Conservation (phyloP, 2,888 invertebrate species). For the Cryptophagus acutangulus region DNA sequence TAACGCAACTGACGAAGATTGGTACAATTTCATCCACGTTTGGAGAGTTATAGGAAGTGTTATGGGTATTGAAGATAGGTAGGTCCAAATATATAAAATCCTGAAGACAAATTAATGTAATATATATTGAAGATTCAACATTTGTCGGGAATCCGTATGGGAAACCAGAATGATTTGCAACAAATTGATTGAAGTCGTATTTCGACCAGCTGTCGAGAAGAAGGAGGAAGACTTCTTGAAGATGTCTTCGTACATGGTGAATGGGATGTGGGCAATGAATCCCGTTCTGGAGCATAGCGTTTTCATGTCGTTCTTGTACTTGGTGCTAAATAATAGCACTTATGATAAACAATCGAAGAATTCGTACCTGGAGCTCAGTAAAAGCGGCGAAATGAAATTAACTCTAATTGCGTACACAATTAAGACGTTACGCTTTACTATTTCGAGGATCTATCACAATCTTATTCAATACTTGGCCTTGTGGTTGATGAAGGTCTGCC, state of each 20-base stretch:
- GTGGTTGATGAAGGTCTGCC: conserved; percentile 61
- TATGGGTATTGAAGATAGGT: conserved; percentile 79
- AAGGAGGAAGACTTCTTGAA: conserved; percentile 59
- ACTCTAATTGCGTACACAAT: no score
- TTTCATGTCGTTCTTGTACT: conserved; percentile 49
- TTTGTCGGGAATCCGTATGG: conserved; percentile 59
- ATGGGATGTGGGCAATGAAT: conserved; percentile 66
- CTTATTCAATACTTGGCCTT: conserved; percentile 54
- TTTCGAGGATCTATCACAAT: conserved; percentile 59
- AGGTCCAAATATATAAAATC: conserved; percentile 2
- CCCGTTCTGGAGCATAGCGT: conserved; percentile 56
- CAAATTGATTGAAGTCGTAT: conserved; percentile 56
- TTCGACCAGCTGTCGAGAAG: conserved; percentile 55
- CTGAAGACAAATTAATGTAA: no score
- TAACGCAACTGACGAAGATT: conserved; percentile 56
- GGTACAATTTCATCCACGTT: conserved; percentile 73
- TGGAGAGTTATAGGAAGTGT: conserved; percentile 80
- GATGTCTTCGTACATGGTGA: conserved; percentile 60
- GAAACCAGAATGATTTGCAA: conserved; percentile 61
- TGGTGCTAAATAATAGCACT: conserved; percentile 20
- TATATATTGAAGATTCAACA: conserved; percentile 65
- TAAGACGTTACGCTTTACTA: no score
- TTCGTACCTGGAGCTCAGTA: conserved; percentile 21
- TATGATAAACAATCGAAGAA: conserved; percentile 7
- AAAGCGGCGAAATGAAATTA: no score